Conservation (phyloP, 2,888 invertebrate genomes). For the Eristalis intricaria region DNA sequence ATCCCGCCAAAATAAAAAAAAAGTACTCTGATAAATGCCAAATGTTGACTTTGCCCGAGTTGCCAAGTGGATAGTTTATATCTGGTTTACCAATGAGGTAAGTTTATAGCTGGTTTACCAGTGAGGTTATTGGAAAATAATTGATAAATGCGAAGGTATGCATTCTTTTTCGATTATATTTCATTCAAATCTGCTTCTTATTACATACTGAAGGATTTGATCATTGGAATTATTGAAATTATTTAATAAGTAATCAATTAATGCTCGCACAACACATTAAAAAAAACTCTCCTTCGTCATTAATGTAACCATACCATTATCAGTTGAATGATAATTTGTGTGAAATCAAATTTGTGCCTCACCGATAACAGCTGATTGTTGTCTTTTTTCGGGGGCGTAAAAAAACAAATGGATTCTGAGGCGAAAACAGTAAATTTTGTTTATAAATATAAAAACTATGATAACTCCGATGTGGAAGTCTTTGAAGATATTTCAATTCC, state of each 20-base stretch:
- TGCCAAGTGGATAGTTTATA: neutral
- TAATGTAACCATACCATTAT: neutral
- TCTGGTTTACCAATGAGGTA: too few relatives aligned
- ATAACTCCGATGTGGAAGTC: conserved; percentile 74
- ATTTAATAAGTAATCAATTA: too few relatives aligned
- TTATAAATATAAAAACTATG: conserved; percentile 78
- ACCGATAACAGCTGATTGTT: conserved; percentile 5
- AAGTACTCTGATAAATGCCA: neutral
- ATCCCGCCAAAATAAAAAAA: conserved; percentile 53
- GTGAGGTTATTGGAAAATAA: neutral
- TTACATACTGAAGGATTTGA: too few relatives aligned
- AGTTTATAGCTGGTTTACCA: too few relatives aligned
- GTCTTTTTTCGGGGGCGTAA: conserved; percentile 5
- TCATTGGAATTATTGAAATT: too few relatives aligned
- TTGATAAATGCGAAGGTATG: too few relatives aligned
- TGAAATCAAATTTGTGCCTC: neutral
- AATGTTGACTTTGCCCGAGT: neutral
- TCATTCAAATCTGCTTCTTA: too few relatives aligned
- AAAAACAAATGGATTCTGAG: conserved; percentile 34
- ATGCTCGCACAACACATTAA: neutral
- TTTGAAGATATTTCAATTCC: conserved; percentile 76
- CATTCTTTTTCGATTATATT: too few relatives aligned
- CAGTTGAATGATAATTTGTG: neutral
- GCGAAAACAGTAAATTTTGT: conserved; percentile 74
- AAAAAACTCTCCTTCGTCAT: neutral